Evolutionary conservation across 2,888 invertebrate species (phyloP).

Genomic region (Rotaria macrura): DNA sequence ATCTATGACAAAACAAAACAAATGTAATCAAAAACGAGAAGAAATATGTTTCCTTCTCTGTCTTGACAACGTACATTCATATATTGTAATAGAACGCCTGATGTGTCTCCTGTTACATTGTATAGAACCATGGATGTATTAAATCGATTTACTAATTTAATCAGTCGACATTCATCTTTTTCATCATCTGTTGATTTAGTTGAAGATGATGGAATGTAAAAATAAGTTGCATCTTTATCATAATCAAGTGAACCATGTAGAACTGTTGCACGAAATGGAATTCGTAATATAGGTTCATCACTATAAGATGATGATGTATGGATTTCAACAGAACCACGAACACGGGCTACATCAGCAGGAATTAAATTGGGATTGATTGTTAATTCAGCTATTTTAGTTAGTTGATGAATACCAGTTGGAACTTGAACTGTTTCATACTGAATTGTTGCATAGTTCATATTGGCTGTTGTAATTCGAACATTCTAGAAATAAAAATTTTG

Average conservation of each 20-base stretch:
- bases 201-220: background rate
- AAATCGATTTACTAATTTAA: background rate
- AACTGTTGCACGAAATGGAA: background rate
- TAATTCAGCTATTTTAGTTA: constrained; percentile 5
- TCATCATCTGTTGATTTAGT: background rate
- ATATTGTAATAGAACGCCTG: background rate
- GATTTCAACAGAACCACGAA: background rate
- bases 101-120: background rate
- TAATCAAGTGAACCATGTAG: constrained; percentile 8
- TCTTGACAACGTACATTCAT: background rate
- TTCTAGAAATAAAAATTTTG: background rate
- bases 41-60: too few species aligned
- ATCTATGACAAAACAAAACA: background rate
- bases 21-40: too few species aligned
- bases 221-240: background rate
- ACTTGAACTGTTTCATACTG: background rate
- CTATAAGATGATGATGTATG: background rate
- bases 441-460: background rate
- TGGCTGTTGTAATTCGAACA: background rate
- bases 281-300: background rate
- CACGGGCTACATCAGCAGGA: background rate
- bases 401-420: background rate
- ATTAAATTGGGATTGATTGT: background rate
- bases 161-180: background rate
- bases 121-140: background rate